These are phyloP conservation scores for Gadopsis bispinosus DNA, from an alignment of 2,797 vertebrate genomes.

Conservation along the genomic window DNA sequence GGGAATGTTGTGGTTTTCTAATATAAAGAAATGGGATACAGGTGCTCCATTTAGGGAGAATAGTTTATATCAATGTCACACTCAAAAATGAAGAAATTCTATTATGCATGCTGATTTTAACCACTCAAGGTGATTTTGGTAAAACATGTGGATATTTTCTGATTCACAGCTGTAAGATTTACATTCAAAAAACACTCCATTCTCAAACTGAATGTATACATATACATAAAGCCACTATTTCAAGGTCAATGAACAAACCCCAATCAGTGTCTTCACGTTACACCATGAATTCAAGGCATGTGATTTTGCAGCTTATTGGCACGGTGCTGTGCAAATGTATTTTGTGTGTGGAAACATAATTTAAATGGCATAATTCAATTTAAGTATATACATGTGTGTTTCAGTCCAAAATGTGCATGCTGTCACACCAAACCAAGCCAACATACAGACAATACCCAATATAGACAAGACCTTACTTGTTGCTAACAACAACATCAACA, in stretches of 20 bases:
- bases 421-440: background rate
- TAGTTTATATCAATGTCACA: background rate
- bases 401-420: background rate
- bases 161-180: no score
- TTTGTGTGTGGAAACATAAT: background rate
- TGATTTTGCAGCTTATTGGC: background rate
- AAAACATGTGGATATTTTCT: no score
- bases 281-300: background rate
- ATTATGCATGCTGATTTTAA: background rate
- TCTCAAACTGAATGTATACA: no score
- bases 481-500: background rate
- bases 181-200: no score
- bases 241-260: background rate
- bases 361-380: background rate
- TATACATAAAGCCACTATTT: no score
- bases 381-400: background rate
- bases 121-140: background rate
- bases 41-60: background rate
- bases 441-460: background rate
- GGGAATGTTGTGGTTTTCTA: background rate
- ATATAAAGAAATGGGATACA: background rate
- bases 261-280: background rate
- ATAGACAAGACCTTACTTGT: background rate
- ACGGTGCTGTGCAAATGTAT: no score
- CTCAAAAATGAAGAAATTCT: background rate